These are phyloP conservation scores for Hyles lineata DNA, from an alignment of 2,888 invertebrate genomes.

Conservation along the genomic window DNA sequence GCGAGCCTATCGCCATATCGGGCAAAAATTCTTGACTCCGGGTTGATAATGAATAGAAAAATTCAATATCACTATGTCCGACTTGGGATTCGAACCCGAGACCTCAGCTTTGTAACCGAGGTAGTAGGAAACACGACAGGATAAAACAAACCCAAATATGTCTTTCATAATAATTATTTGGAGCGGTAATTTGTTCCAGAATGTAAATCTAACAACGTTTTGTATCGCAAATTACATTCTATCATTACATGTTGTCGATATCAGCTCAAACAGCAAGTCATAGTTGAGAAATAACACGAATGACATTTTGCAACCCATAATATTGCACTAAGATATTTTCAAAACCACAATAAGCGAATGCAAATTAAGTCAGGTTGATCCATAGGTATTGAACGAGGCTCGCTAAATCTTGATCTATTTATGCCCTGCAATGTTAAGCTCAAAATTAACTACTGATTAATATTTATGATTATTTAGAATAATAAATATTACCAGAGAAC, in stretches of 20 bases:
- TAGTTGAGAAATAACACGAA: neutral
- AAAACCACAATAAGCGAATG: neutral
- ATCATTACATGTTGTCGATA: neutral
- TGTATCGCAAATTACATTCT: neutral
- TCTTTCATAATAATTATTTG: neutral
- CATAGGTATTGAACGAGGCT: neutral
- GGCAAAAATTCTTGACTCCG: too few species aligned
- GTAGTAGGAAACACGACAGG: too few species aligned
- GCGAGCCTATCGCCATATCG: too few species aligned
- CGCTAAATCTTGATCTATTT: conserved; percentile 1
- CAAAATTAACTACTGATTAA: too few species aligned
- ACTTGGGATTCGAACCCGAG: too few species aligned
- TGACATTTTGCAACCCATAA: neutral
- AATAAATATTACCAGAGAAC: too few species aligned
- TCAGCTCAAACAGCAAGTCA: neutral
- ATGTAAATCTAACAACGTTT: neutral
- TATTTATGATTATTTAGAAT: too few species aligned
- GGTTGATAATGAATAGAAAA: too few species aligned
- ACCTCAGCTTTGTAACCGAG: too few species aligned
- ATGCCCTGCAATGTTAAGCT: too few species aligned
- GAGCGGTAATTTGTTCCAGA: neutral
- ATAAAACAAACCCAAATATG: too few species aligned
- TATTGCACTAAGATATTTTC: neutral
- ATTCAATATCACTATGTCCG: too few species aligned
- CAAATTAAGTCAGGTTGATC: neutral